These are phyloP conservation scores for Neosilurus mollespiculum DNA, from an alignment of 2,797 vertebrate species.

Conservation along the genomic window DNA sequence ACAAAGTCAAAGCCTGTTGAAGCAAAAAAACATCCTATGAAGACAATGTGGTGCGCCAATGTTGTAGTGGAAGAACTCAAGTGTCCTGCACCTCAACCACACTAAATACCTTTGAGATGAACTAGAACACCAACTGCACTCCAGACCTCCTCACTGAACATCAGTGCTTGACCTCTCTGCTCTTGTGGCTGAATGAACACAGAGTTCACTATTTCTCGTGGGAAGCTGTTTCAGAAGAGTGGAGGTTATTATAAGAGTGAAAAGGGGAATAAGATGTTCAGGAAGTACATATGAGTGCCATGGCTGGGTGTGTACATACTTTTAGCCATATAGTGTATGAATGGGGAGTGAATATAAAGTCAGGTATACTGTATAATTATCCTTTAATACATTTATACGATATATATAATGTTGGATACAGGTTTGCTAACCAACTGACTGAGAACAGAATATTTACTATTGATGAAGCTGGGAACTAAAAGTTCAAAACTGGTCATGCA, in stretches of 20 bases:
- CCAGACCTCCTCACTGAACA: background rate
- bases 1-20: no score
- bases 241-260: background rate
- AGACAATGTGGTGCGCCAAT: background rate
- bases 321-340: background rate
- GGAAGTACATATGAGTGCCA: background rate
- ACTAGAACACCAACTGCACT: background rate
- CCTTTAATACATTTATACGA: background rate
- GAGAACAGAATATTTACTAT: no score
- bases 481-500: background rate
- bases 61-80: background rate
- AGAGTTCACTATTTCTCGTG: background rate
- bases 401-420: background rate
- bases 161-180: background rate
- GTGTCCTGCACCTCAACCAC: background rate
- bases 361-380: background rate
- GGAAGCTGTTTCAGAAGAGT: background rate
- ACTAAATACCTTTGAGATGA: background rate
- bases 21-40: no score
- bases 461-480: background rate
- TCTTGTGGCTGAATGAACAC: background rate
- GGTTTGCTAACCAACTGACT: background rate
- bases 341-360: background rate
- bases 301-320: background rate
- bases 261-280: background rate